Evolutionary conservation across 2,888 invertebrate species (phyloP), one percentile per base, ranked within the genome.

Genomic region (Drosophila pegasa): DNA sequence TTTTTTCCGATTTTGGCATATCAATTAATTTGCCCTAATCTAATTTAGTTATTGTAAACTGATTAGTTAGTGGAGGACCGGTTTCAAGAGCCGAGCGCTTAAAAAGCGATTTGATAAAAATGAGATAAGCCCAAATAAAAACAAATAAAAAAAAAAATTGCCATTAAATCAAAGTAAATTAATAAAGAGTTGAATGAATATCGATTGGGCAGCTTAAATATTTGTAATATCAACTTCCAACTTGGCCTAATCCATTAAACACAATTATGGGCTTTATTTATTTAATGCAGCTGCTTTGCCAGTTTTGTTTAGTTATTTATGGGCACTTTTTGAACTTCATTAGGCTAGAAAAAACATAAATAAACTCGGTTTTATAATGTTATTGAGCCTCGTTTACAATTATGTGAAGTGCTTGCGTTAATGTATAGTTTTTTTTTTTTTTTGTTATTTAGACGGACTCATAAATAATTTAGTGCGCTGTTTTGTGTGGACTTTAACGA

Each of bases 11-110:
- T 63, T 54, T 47, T 51, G 76, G 50, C 62, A 60, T 47, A 67
- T 55, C 72, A 84, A 83, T 83, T 74, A 78, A 87, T 87, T 79
- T 66, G 57, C 51, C 63, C 43, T 71, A 69, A 83, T 71, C 80
- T 71, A 71, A 76, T 83, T 80, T 78, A 59, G 80, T 71, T 73
- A 70, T 79, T 78, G 73, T 70, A 60, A 79, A 71, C 80, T 57
- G 78, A 86, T 80, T 82, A 71, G 72, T 10, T 37, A 40, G 12
- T 47, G 37, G 41, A 33, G 43, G 12, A 16, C 65, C 38, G 54
- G 59, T 63, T 71, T 35, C 1, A 12, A 27, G 10, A 16, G 43
- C 25, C 5, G 43, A 43, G 43, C 43, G 9, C 45, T 27, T 14
- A 14, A 27, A 38, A 38, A 52, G 10, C 25, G 37, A 47, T 33